Percentiles rank a stretch among this genome's conserved stretches.
Conservation (phyloP, 2,888 invertebrate species). For the Latrodectus hesperus region DNA sequence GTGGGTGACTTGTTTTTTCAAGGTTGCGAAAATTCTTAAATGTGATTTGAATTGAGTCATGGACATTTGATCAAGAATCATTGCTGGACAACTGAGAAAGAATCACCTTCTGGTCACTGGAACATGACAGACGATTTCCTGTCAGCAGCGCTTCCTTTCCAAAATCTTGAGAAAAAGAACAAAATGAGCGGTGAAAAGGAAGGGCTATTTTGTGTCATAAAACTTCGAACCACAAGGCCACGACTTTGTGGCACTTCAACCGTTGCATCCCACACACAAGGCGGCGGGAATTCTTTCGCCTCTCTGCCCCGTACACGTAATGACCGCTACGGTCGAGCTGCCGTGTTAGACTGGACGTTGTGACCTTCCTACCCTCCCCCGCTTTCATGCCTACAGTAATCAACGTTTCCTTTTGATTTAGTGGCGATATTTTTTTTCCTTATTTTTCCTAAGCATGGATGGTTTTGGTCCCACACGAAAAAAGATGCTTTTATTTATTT, state of each 20-base stretch:
- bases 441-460: constrained; percentile 32
- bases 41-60: no score
- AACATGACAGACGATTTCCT: not conserved
- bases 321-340: constrained; percentile 60
- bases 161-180: not conserved
- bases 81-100: no score
- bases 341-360: constrained; percentile 46
- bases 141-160: not conserved
- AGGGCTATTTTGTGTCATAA: constrained; percentile 17
- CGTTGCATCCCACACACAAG: constrained; percentile 23
- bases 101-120: not conserved
- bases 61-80: no score
- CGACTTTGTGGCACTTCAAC: constrained; percentile 13
- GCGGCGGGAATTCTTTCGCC: constrained; percentile 17
- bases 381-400: constrained; percentile 42
- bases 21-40: no score
- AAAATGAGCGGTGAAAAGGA: not conserved
- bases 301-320: constrained; percentile 15
- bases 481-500: not conserved
- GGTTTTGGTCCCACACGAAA: constrained; percentile 53
- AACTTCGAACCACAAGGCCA: constrained; percentile 27
- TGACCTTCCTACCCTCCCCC: constrained; percentile 52
- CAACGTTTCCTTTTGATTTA: constrained; percentile 58
- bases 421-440: constrained; percentile 17
- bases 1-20: no score